These are phyloP conservation scores for Climacteris rufus DNA, from an alignment of 2,113 vertebrate genomes.

Conservation along the genomic window DNA sequence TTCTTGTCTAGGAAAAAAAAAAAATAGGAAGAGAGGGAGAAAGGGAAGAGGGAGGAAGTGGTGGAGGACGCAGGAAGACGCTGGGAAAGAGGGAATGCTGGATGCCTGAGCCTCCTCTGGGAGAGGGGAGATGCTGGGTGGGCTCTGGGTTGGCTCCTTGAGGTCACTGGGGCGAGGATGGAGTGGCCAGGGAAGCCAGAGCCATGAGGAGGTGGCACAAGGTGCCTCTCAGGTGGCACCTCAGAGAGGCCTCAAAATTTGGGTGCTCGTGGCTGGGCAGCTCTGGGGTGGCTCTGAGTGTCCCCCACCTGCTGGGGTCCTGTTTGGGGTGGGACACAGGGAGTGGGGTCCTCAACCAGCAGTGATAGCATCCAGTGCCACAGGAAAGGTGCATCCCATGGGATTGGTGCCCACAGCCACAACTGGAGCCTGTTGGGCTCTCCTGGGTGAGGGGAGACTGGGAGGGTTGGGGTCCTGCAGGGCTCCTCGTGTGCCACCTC, in stretches of 20 bases:
- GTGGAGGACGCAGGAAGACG: neutral
- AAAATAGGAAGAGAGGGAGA: neutral
- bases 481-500: rapidly evolving
- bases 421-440: rapidly evolving
- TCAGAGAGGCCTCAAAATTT: rapidly evolving
- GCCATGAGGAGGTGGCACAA: rapidly evolving
- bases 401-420: rapidly evolving
- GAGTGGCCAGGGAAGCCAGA: rapidly evolving
- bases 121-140: neutral
- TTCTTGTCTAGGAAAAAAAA: neutral
- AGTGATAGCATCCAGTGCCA: neutral
- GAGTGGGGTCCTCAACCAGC: rapidly evolving
- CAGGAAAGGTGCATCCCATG: rapidly evolving
- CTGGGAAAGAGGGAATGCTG: neutral
- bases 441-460: neutral
- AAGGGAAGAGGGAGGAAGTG: neutral
- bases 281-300: rapidly evolving
- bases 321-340: neutral
- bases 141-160: neutral
- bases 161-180: rapidly evolving
- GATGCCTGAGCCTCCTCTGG: neutral
- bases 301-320: rapidly evolving
- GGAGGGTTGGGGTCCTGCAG: neutral
- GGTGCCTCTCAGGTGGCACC: neutral
- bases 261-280: neutral